phyloP scores from a whole-genome alignment of 2,888 invertebrate species.

The Mesorhabditis belari region DNA sequence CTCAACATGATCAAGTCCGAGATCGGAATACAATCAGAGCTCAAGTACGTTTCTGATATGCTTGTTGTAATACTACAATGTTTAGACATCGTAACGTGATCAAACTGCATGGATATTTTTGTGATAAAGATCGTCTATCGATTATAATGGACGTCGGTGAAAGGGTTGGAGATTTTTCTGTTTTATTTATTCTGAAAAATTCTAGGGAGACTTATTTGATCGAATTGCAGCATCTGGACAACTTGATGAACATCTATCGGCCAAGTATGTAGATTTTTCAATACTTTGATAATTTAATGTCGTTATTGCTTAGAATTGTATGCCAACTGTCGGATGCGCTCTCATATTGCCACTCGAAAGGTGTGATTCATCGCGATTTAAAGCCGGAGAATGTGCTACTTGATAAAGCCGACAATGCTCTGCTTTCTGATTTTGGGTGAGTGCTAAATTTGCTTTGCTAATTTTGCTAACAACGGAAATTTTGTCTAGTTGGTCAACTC shows the following conservation, averaged over 20 bases:
- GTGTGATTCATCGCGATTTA: not conserved
- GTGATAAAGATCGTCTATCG: not conserved
- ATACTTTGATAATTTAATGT: too few relatives aligned
- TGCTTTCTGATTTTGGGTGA: not conserved
- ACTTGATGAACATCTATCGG: not conserved
- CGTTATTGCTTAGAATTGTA: too few relatives aligned
- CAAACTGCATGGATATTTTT: not conserved
- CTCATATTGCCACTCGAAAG: not conserved
- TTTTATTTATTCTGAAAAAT: not conserved
- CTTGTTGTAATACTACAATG: not conserved
- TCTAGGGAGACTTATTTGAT: not conserved
- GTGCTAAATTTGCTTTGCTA: not conserved
- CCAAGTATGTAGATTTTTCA: not conserved
- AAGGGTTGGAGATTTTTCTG: not conserved
- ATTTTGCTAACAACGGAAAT: too few relatives aligned
- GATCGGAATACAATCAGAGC: not conserved
- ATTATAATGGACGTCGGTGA: not conserved
- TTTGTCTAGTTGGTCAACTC: not conserved
- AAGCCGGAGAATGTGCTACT: not conserved
- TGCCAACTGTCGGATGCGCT: not conserved
- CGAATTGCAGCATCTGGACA: not conserved
- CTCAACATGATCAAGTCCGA: not conserved
- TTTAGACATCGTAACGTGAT: not conserved
- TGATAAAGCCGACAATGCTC: not conserved
- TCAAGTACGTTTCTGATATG: not conserved